Evolutionary conservation across 2,888 invertebrate genomes (phyloP), one percentile per base, ranked within the genome.

Genomic region (Phanerotoma sp.): DNA sequence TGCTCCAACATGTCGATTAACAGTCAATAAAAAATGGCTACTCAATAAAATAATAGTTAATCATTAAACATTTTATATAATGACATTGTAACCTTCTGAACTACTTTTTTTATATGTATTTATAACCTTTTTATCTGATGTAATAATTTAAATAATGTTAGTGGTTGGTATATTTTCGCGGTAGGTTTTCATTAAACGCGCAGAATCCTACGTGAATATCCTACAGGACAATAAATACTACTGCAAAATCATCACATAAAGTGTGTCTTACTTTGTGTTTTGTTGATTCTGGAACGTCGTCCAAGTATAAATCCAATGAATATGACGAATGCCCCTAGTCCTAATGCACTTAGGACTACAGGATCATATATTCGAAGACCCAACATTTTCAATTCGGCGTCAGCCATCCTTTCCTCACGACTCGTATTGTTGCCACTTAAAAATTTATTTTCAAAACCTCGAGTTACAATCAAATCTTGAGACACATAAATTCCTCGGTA

Each of bases 261-360:
- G 5, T n/a, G 22, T 48, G 5, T 13, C 54, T 54, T 49, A 55
- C 55, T 30, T 51, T 22, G 38, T 13, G 11, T 54, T 25, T 33
- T 32, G n/a, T 38, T 11, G 38, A 25, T 11, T 16, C 40, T 40
- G 16, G 50, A 25, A 42, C 54, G 54, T 38, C 40, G 50, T 5
- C 45, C 46, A n/a, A 50, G 15, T 13, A 46, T 53, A 47, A 54
- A 62, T 56, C 58, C 59, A 49, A 60, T 37, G 41, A 60, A 28
- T 32, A 58, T 28, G 40, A 60, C 13, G 16, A 58, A 22, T 21
- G 54, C 56, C 13, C 55, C 57, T 44, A 62, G 35, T 11, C 38
- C 56, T 18, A 56, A 25, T 32, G 57, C 53, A 30, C 51, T 54
- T 18, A 62, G 21, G 37, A 62, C 45, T 37, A 46, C 18, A 15